Percentiles rank a stretch among this genome's conserved stretches.
Conservation (phyloP, 2,113 vertebrate species). For the Colossoma macropomum region DNA sequence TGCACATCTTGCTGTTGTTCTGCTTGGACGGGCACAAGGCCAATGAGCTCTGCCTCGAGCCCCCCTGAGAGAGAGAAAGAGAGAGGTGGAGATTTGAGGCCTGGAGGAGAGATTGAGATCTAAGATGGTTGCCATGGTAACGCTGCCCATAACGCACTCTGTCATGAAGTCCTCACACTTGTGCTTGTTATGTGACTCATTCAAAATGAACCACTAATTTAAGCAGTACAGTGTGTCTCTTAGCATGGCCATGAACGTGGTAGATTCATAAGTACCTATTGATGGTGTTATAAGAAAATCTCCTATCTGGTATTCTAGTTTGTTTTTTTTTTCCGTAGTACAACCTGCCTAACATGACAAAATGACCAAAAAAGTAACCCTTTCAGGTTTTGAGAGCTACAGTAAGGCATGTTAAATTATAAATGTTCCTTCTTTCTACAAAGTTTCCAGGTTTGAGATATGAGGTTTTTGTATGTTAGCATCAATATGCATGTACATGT, state of each 20-base stretch:
- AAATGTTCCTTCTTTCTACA: no score
- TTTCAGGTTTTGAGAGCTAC: no score
- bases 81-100: slow-evolving; percentile 45
- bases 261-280: no score
- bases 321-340: neutral
- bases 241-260: neutral
- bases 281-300: neutral
- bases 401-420: no score
- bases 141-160: slow-evolving; percentile 27
- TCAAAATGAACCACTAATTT: slow-evolving; percentile 1
- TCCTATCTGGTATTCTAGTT: no score
- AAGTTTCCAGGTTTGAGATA: no score
- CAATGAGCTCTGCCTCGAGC: slow-evolving; percentile 48
- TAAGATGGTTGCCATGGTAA: slow-evolving; percentile 54
- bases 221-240: neutral
- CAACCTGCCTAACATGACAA: no score
- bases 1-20: slow-evolving; percentile 60
- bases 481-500: no score
- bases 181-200: slow-evolving; percentile 11
- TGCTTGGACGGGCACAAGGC: slow-evolving; percentile 44
- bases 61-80: slow-evolving; percentile 25
- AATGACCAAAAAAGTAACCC: no score
- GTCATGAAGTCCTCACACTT: slow-evolving; percentile 8
- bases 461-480: no score
- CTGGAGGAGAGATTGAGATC: slow-evolving; percentile 44